These are phyloP conservation scores for Propithecus coquereli DNA, from an alignment of 2,113 vertebrate species.

Conservation along the genomic window DNA sequence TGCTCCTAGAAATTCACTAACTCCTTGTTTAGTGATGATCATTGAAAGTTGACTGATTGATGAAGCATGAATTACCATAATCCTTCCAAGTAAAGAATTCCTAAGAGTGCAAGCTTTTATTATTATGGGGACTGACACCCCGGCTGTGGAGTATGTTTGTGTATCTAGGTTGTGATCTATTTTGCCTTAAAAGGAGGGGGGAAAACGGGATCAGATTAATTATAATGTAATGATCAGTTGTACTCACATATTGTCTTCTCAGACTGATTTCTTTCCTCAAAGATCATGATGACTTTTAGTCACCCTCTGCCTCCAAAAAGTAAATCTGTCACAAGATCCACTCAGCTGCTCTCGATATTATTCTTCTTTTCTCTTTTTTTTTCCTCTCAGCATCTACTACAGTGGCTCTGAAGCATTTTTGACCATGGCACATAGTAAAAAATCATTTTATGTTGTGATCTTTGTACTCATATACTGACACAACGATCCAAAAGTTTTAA, in stretches of 20 bases:
- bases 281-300: neutral
- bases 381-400: neutral
- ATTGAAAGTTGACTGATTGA: neutral
- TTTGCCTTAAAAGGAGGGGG: neutral
- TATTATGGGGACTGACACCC: too few relatives aligned
- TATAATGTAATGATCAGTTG: neutral
- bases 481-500: neutral
- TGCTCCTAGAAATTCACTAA: neutral
- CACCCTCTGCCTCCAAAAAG: neutral
- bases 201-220: neutral
- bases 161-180: neutral
- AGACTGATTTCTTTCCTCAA: neutral
- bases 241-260: neutral
- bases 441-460: neutral
- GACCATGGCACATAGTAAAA: neutral
- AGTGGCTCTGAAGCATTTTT: neutral
- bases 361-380: neutral
- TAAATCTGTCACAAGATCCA: neutral
- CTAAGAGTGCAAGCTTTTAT: neutral
- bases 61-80: neutral
- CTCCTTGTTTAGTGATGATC: neutral
- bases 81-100: neutral
- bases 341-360: fast-evolving
- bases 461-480: neutral
- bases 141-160: neutral